Evolutionary conservation across 1,140 invertebrate species (phyloP), one percentile per base, ranked within the genome.

Genomic region (Drosophila sp.): DNA sequence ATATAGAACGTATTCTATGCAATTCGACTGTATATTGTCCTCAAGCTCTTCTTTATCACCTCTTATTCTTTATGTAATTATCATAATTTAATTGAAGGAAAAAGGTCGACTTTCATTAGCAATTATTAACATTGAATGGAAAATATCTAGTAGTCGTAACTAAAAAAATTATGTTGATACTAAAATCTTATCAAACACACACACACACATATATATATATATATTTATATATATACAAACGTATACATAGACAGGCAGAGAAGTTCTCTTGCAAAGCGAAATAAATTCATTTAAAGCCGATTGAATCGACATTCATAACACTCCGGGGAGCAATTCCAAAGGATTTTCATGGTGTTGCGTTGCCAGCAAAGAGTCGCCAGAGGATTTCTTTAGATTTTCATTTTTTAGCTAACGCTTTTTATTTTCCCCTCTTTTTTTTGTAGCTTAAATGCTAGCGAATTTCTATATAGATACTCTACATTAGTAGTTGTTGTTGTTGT

Each of bases 271-370:
- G 45, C 67, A 65, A 65, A 83, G 58, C 76, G 76, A 81, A 80
- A 91, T 91, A 91, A 91, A 91, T 91, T 91, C 78, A 89, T 89
- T 91, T 91, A 84, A 82, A 80, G 81, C 89, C 81, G 89, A 91
- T 91, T 90, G 89, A 77, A 82, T 78, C 81, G 89, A 91, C 89
- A 91, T 84, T 91, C 89, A 91, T 91, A 90, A 86, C 89, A 91
- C 89, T 91, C 89, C 76, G 79, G 89, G 89, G 89, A 91, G 89
- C 89, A 89, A 91, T 91, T 89, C 76, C 75, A 91, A 90, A 91
- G 89, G 80, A 91, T 89, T 89, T 89, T 89, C 83, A 89, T 89
- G 67, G 80, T 51, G 63, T 74, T 84, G 80, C 62, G 72, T 81
- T 81, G 79, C 75, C 65, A 78, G 67, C 75, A 67, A 81, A 87